Base-by-base conservation (phyloP, 2,113 vertebrate genomes). In the Phalacrocorax brasilianus region DNA sequence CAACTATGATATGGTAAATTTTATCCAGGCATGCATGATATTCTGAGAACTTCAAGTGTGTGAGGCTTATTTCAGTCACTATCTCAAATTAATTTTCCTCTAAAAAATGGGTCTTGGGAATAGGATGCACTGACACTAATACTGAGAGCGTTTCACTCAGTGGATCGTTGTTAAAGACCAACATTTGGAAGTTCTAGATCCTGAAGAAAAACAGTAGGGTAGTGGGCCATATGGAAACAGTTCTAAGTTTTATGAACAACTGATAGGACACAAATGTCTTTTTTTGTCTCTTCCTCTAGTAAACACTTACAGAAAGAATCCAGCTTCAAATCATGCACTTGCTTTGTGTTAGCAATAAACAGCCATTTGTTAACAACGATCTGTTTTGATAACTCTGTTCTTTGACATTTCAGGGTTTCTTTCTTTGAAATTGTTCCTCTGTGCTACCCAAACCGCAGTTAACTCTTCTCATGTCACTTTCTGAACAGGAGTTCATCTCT, bases 381-480 rank as follows among this genome's bases (percentile, higher is more conserved):
- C 74, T 97, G 96, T 96, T 97, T 97, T 97, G 88, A 83, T 95
- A 97, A 96, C 70, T 87, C 81, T 88, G 89, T 92, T 95, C 91
- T 96, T 93, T 94, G 95, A 96, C 93, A 93, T 96, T 96, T 93
- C 87, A 93, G 81, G 32, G 53, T 88, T 96, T 85, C 89, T 93
- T 88, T 89, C 94, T 79, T 96, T 94, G 91, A 95, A 95, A 80
- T 66, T 88, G 38, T 94, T 95, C 56, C 5, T 91, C 23, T 88
- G 15, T 77, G 63, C 71, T 90, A 45, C 71, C 53, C 45, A 91
- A 91, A 70, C 70, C 66, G 40, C 62, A 93, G 63, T 96, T 96
- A 97, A 96, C 95, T 94, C 93, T 96, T 96, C 67, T 88, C n/a
- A 30, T 32, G 67, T 73, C 71, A 33, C 70, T 91, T 42, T 33